Percentiles rank a stretch among this genome's conserved stretches.
Conservation (phyloP, 1,140 invertebrate species). For the Platyura marginata region DNA sequence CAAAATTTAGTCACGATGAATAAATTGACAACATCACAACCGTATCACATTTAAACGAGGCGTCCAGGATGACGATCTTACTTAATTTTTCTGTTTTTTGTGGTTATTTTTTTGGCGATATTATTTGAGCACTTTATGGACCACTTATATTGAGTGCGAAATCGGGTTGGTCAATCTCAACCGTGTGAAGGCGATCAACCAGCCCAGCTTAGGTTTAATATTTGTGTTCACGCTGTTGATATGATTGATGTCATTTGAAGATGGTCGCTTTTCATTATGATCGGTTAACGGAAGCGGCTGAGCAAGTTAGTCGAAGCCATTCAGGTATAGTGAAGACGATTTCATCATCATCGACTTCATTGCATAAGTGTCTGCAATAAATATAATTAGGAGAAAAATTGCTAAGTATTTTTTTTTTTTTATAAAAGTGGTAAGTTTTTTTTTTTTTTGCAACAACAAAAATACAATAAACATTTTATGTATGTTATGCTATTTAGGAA, state of each 20-base stretch:
- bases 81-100: background rate
- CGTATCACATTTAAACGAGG: background rate
- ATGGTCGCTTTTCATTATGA: background rate
- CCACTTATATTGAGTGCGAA: too few relatives aligned
- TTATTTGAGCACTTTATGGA: background rate
- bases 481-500: too few relatives aligned
- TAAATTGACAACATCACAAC: background rate
- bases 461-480: background rate
- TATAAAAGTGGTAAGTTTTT: too few relatives aligned
- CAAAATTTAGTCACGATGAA: background rate
- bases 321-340: background rate
- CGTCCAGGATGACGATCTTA: background rate
- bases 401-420: background rate
- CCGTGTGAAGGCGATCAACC: background rate
- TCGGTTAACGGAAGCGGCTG: background rate
- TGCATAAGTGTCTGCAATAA: background rate
- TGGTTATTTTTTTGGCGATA: background rate
- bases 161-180: too few relatives aligned
- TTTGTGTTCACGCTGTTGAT: background rate
- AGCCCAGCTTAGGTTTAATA: background rate
- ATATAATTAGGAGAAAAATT: background rate
- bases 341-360: background rate
- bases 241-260: background rate
- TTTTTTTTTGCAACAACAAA: background rate
- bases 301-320: background rate